phyloP scores from a whole-genome alignment of 2,113 vertebrate species.

The Puntigrus tetrazona region DNA sequence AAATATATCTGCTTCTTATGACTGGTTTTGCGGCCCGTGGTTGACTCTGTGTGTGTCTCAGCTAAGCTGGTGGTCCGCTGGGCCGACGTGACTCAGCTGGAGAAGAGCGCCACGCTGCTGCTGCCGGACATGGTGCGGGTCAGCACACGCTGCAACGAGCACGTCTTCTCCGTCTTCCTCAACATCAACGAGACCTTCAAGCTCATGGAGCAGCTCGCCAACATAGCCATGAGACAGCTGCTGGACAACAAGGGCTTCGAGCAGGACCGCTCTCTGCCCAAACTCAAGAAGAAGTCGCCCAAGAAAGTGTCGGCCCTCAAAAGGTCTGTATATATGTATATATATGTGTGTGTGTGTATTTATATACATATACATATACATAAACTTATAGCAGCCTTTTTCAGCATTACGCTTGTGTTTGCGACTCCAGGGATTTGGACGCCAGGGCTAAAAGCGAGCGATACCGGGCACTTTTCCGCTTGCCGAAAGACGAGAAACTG shows the following conservation, averaged over 20 bases:
- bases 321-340: too few species aligned
- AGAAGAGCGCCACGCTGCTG: constrained; percentile 91
- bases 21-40: too few species aligned
- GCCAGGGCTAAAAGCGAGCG: constrained; percentile 95
- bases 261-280: constrained; percentile 92
- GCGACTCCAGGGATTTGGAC: constrained; percentile 85
- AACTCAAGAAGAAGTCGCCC: constrained; percentile 94
- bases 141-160: constrained; percentile 87
- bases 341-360: too few species aligned
- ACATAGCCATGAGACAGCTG: constrained; percentile 97
- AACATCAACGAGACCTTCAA: constrained; percentile 98
- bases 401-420: neutral
- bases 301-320: constrained; percentile 95
- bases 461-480: constrained; percentile 90
- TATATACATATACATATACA: too few species aligned
- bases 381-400: neutral
- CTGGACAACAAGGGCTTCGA: constrained; percentile 97
- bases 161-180: constrained; percentile 96
- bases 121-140: constrained; percentile 93
- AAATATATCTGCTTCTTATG: too few species aligned
- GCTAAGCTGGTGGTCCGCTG: constrained; percentile 95
- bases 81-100: constrained; percentile 96
- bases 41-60: constrained; percentile 55
- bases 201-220: constrained; percentile 95
- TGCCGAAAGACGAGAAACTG: constrained; percentile 95